Base-by-base conservation (phyloP, 2,888 invertebrate genomes). In the Pseudococcus jackbeardsleyi region DNA sequence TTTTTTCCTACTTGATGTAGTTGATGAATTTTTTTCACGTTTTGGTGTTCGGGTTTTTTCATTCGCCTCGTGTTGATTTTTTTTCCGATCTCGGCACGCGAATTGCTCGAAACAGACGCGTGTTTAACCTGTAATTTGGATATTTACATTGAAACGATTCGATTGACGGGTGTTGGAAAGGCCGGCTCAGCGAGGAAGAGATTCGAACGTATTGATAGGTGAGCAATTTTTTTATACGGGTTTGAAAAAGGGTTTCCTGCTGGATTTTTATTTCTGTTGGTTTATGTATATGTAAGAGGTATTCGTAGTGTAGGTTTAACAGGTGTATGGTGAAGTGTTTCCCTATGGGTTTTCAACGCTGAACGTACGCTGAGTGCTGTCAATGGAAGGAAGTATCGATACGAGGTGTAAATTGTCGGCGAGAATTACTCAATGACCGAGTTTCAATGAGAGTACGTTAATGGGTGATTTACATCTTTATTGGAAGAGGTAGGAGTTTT, bases 361-460 rank as follows among this genome's bases (percentile, higher is more conserved):
- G 59, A 59, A 59, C n/a, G 59, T 59, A 33, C 26, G 59, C 59
- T 59, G n/a, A 64, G 22, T 64, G 64, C 22, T 64, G 64, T 64
- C 64, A 19, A 22, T 64, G 19, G 22, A 9, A 64, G 64, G 64
- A 64, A 22, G 64, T 64, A 15, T 0, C 11, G 22, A 19, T 64
- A 19, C 9, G 64, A 19, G 42, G 42, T 42, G 9, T 64, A 12
- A 22, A 64, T 59, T 59, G 59, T n/a, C 22, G 22, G 11, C 64
- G 64, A 64, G 64, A 8, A 64, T 64, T 64, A 19, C 19, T 64
- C 64, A 64, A 64, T 64, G 64, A 64, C 64, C 64, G 64, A 22
- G 22, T 19, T 64, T 9, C 9, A 64, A 19, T 1, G 22, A 8
- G 22, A 64, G 19, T 0, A 22, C 22, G 9, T 22, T 64, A 22